Evolutionary conservation across 2,797 vertebrate species (phyloP).

Genomic region (Scarus forsteni): DNA sequence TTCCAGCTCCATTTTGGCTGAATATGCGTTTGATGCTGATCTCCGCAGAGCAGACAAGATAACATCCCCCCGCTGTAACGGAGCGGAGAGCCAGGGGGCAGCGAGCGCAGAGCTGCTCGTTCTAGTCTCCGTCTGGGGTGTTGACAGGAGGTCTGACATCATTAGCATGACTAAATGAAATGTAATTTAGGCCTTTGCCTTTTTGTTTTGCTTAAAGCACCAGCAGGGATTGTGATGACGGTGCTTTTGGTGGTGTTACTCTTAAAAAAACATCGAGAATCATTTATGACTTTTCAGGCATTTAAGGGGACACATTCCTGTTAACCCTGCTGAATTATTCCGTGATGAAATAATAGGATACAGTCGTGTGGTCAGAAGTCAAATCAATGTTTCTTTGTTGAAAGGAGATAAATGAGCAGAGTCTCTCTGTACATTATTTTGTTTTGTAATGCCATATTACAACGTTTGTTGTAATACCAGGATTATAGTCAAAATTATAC

Average conservation of each 20-base stretch:
- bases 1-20: conserved; percentile 58
- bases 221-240: conserved; percentile 21
- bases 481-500: no score
- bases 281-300: conserved; percentile 22
- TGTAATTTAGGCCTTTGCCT: conserved; percentile 39
- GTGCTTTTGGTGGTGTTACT: conserved; percentile 20
- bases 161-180: conserved; percentile 72
- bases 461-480: no score
- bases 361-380: no score
- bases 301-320: neutral
- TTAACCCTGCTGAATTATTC: conserved; percentile 9
- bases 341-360: neutral
- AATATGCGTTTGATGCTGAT: conserved; percentile 65
- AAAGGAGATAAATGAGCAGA: no score
- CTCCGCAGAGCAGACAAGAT: conserved; percentile 42
- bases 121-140: conserved; percentile 52
- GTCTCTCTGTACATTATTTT: no score
- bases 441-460: no score
- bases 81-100: conserved; percentile 38
- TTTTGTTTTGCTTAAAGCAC: conserved; percentile 26
- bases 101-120: conserved; percentile 12
- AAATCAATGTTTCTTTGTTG: no score
- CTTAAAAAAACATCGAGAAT: conserved; percentile 25
- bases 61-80: conserved; percentile 31
- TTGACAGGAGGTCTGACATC: conserved; percentile 77